Evolutionary conservation across 2,113 vertebrate genomes (phyloP).

Genomic region (Rhea americana): DNA sequence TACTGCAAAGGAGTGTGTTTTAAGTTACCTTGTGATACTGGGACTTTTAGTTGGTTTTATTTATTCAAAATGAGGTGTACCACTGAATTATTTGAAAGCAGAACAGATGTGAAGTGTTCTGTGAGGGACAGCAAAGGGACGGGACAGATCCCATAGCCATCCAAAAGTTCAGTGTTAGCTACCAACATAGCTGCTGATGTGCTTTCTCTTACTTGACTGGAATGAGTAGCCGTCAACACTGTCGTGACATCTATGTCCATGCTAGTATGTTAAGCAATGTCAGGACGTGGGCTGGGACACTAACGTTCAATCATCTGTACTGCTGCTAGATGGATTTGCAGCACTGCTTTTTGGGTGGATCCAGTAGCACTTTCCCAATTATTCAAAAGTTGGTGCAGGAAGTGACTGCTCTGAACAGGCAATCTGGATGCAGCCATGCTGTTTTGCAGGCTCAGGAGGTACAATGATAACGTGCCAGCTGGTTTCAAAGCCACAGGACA

Average conservation of each 20-base stretch:
- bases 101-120: neutral
- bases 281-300: rapidly evolving
- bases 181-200: neutral
- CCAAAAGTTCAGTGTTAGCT: neutral
- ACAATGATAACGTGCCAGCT: conserved; percentile 1
- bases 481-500: neutral
- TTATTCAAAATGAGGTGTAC: neutral
- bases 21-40: neutral
- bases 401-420: neutral
- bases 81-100: neutral
- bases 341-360: neutral
- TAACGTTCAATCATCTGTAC: neutral
- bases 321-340: neutral
- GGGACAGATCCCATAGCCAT: neutral
- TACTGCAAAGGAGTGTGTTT: neutral
- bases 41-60: neutral
- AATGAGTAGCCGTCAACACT: neutral
- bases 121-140: neutral
- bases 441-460: conserved; percentile 21
- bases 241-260: rapidly evolving
- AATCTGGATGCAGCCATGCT: conserved; percentile 24
- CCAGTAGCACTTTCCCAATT: neutral
- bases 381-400: neutral
- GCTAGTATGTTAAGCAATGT: neutral
- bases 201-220: neutral